Base-by-base conservation (phyloP, 2,888 invertebrate genomes). In the Apoda limacodes region DNA sequence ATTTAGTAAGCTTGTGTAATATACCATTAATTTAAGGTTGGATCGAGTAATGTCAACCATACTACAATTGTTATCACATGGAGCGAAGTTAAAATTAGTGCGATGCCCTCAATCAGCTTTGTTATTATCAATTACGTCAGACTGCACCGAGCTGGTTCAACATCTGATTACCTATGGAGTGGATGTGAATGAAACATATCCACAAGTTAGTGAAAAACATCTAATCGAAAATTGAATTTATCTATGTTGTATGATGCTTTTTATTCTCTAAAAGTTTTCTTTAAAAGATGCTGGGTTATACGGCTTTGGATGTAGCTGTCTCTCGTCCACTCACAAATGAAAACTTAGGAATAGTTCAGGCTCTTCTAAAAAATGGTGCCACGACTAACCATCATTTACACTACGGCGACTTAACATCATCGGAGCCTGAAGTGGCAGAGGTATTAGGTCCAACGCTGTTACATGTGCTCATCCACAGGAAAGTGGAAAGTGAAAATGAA, bases 1-100 rank as follows among this genome's bases (percentile, higher is more conserved):
- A n/a, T n/a, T n/a, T n/a, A n/a, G n/a, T n/a, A n/a, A n/a, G n/a
- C n/a, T n/a, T n/a, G n/a, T n/a, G n/a, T n/a, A n/a, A n/a, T n/a
- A n/a, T n/a, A n/a, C n/a, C n/a, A n/a, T n/a, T n/a, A n/a, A 51
- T 49, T 65, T 56, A 57, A 82, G 83, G 39, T 43, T 60, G 34
- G 50, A 60, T 19, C 43, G 35, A 15, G 60, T 60, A 20, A 55
- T 59, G 51, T 15, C 37, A 9, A 67, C 68, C 0, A 65, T 76
- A 29, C 25, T 49, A 1, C 60, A 66, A 37, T 40, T 78, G 15
- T 39, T 76, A 22, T 30, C 42, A 1, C 55, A 65, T 27, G 76
- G 75, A 6, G 75, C 76, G 0, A 48, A 67, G 35, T 72, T 74
- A 1, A 49, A 45, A 5, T 45, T 58, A 9, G 62, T 67, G 5